A percentile compares a stretch with the other conserved stretches of the same genome.
These are phyloP conservation scores for Phortica magna DNA, from an alignment of 2,888 invertebrate species.

Conservation along the genomic window DNA sequence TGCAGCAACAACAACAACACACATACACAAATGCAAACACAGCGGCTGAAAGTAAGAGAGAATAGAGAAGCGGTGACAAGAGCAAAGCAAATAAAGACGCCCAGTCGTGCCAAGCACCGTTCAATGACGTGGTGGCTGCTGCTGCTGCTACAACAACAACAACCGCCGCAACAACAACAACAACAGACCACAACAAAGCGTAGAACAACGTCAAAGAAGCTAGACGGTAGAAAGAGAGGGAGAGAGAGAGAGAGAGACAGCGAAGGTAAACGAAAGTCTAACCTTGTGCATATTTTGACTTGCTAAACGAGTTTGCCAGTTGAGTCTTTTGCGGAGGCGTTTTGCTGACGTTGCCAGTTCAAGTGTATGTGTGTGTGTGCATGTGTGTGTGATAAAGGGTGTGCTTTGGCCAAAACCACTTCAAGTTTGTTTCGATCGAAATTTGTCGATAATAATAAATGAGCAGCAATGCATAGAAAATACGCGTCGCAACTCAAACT, in stretches of 20 bases:
- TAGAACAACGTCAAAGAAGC: not conserved
- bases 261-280: not conserved
- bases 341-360: not conserved
- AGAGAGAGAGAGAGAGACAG: not conserved
- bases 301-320: not conserved
- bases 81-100: not conserved
- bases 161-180: not conserved
- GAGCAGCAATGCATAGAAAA: slow-evolving; percentile 27
- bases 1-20: not conserved
- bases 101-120: not conserved
- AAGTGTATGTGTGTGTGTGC: not conserved
- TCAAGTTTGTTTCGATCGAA: not conserved
- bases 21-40: not conserved
- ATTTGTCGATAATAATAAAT: slow-evolving; percentile 32
- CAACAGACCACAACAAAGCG: not conserved
- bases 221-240: not conserved
- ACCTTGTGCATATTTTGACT: slow-evolving; percentile 12
- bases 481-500: not conserved
- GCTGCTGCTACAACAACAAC: not conserved
- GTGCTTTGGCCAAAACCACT: not conserved
- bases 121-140: not conserved
- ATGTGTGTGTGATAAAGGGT: not conserved
- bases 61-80: not conserved
- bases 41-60: not conserved
- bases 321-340: not conserved